phyloP scores from a whole-genome alignment of 2,888 invertebrate species.

The Yponomeuta cagnagella region DNA sequence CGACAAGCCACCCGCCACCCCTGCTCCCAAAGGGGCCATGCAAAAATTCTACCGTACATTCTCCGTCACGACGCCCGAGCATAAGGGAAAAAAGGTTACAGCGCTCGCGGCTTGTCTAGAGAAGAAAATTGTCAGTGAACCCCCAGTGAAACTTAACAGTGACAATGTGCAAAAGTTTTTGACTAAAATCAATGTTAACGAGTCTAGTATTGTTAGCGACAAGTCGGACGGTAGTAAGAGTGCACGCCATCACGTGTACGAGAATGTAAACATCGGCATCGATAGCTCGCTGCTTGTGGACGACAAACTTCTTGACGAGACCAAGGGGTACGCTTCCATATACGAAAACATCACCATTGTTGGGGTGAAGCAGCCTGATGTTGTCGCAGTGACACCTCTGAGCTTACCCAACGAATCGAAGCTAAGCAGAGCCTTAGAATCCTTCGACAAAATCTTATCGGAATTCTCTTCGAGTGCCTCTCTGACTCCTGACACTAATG shows the following conservation, averaged over 20 bases:
- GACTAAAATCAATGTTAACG: constrained; percentile 40
- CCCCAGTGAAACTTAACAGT: constrained; percentile 45
- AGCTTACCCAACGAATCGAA: constrained; percentile 39
- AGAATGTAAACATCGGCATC: constrained; percentile 62
- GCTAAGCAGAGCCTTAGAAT: constrained; percentile 64
- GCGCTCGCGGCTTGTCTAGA: constrained; percentile 67
- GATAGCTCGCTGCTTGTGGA: constrained; percentile 32
- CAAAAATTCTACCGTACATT: constrained; percentile 74
- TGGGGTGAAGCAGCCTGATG: constrained; percentile 37
- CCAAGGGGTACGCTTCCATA: constrained; percentile 64
- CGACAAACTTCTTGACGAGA: constrained; percentile 51
- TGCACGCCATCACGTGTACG: constrained; percentile 52
- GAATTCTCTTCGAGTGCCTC: constrained; percentile 52
- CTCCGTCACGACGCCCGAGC: constrained; percentile 59
- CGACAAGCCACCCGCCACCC: constrained; percentile 57
- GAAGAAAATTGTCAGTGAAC: constrained; percentile 58
- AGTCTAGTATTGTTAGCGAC: constrained; percentile 40
- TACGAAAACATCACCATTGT: constrained; percentile 70
- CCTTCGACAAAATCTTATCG: constrained; percentile 66
- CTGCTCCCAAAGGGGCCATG: constrained; percentile 53
- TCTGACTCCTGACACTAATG: constrained; percentile 39
- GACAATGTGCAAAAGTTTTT: constrained; percentile 60
- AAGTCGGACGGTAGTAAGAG: constrained; percentile 40
- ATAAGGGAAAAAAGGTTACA: constrained; percentile 65
- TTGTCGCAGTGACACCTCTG: constrained; percentile 21